These are phyloP conservation scores for Bombus ignitus DNA, from an alignment of 1,140 invertebrate species.

Conservation along the genomic window DNA sequence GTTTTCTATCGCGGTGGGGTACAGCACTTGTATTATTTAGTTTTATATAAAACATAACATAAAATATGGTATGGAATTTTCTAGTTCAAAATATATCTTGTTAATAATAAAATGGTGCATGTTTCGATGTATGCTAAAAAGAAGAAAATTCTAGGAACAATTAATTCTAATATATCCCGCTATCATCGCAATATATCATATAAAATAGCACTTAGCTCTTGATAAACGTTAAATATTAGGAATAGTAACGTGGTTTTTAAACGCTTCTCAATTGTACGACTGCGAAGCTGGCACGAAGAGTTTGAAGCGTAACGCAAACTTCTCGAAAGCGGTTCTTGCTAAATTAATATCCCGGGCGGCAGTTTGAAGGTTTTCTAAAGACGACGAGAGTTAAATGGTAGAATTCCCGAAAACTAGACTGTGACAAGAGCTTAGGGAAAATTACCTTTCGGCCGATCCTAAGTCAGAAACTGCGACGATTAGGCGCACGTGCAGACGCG, in stretches of 20 bases:
- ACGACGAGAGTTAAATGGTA: constrained; percentile 3
- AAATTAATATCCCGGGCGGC: constrained; percentile 27
- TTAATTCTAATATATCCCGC: too few species aligned
- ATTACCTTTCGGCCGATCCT: constrained; percentile 33
- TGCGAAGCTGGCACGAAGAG: background rate
- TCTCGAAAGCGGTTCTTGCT: background rate
- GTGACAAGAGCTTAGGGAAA: constrained; percentile 41
- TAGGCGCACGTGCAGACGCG: constrained; percentile 38
- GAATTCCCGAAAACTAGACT: constrained; percentile 40
- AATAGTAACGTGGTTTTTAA: background rate
- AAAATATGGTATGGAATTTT: too few species aligned
- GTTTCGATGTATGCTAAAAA: too few species aligned
- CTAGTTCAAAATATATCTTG: too few species aligned
- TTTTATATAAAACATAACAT: too few species aligned
- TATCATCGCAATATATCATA: too few species aligned
- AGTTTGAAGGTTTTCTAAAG: constrained; percentile 23
- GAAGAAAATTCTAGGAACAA: too few species aligned
- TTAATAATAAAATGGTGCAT: too few species aligned
- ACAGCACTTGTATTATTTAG: too few species aligned
- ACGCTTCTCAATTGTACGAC: background rate
- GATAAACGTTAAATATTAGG: background rate
- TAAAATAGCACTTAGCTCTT: background rate
- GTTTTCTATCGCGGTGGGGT: too few species aligned
- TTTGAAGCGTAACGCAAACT: background rate
- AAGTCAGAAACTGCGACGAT: constrained; percentile 14